phyloP scores from a whole-genome alignment of 2,113 vertebrate species.

The Sinocyclocheilus grahami region DNA sequence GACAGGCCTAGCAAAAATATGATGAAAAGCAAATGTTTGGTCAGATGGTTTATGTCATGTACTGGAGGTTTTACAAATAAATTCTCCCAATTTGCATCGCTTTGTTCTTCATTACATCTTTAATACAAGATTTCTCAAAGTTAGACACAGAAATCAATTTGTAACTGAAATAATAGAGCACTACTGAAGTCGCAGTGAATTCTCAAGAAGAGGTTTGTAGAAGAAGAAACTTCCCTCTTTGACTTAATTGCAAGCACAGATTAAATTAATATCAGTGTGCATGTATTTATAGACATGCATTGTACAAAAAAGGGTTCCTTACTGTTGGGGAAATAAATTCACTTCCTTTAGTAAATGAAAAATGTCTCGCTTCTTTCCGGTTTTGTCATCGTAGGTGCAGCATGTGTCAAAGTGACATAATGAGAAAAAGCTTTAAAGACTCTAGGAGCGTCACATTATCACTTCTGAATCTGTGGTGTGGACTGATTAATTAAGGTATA shows the following conservation, averaged over 20 bases:
- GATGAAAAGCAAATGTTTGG: not conserved
- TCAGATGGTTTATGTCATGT: not conserved
- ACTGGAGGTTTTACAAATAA: not conserved
- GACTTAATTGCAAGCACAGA: not conserved
- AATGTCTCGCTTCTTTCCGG: constrained; percentile 3
- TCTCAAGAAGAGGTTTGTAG: not conserved
- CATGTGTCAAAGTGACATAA: constrained; percentile 4
- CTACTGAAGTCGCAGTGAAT: not conserved
- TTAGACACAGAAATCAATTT: not conserved
- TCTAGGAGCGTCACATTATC: not conserved
- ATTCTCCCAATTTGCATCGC: not conserved
- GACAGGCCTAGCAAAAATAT: constrained; percentile 53
- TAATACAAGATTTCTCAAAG: not conserved
- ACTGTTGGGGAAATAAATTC: not conserved
- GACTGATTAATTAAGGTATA: not conserved
- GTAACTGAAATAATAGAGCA: not conserved
- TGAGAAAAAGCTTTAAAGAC: not conserved
- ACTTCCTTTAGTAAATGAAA: not conserved
- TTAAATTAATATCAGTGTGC: not conserved
- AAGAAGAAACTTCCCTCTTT: not conserved
- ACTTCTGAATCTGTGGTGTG: not conserved
- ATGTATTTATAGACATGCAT: not conserved
- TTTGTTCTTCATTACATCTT: not conserved
- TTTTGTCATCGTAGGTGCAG: not conserved
- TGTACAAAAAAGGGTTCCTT: not conserved